Evolutionary conservation across 2,797 vertebrate genomes (phyloP).

Genomic region (Parauchenoglanis punctatus): DNA sequence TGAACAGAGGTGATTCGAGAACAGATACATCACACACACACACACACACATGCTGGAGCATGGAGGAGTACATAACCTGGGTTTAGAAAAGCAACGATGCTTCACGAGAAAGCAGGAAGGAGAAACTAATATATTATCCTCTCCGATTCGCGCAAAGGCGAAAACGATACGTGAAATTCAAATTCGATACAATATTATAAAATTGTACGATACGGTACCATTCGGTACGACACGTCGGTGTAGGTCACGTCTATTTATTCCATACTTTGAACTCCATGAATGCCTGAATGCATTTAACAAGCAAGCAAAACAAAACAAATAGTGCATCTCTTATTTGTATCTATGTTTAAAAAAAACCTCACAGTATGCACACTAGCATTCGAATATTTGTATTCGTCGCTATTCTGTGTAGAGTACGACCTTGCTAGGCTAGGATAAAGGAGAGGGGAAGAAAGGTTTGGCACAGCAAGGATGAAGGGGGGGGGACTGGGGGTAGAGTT

Average conservation of each 20-base stretch:
- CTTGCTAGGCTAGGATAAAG: neutral
- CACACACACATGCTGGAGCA: neutral
- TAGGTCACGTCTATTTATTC: neutral
- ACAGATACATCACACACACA: neutral
- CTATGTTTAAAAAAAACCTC: no score
- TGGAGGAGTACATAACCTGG: neutral
- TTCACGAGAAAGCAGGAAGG: neutral
- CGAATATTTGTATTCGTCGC: neutral
- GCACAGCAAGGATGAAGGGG: neutral
- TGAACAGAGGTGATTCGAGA: neutral
- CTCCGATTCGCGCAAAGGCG: neutral
- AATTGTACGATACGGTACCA: no score
- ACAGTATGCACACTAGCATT: neutral
- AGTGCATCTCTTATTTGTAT: neutral
- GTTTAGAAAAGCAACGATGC: neutral
- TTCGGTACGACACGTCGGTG: neutral
- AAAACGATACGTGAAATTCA: neutral
- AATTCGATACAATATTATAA: neutral
- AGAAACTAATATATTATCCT: neutral
- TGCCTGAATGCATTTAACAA: neutral
- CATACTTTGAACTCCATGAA: neutral
- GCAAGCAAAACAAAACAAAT: neutral
- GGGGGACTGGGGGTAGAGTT: conserved; percentile 15
- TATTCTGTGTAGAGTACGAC: neutral
- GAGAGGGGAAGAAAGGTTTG: conserved; percentile 8